Conservation (phyloP, 2,888 invertebrate genomes). For the Neocrepidodera transversa region DNA sequence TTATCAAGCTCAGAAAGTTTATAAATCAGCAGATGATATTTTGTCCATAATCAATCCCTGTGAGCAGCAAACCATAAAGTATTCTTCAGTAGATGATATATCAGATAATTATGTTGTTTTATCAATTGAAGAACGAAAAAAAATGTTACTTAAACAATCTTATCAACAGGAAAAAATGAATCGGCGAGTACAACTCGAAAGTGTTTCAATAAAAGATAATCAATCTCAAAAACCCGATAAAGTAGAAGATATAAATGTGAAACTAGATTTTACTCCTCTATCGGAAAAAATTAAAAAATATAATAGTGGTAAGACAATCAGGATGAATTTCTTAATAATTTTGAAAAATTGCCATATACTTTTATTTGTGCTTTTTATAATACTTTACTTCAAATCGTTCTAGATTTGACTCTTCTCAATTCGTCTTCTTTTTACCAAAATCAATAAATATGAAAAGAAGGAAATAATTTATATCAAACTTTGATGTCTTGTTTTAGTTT, state of each 20-base stretch:
- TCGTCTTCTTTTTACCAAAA: no score
- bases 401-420: no score
- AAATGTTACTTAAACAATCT: conserved; percentile 41
- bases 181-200: conserved; percentile 17
- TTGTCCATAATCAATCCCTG: conserved; percentile 23
- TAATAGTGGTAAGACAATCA: conserved; percentile 34
- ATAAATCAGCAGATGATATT: conserved; percentile 42
- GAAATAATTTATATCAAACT: no score
- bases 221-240: background rate
- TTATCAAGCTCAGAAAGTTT: conserved; percentile 1
- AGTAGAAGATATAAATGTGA: conserved; percentile 6
- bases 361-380: no score
- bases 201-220: conserved; percentile 9
- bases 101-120: conserved; percentile 41
- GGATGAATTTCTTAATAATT: background rate
- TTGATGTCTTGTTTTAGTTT: no score
- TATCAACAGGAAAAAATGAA: conserved; percentile 38
- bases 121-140: conserved; percentile 46
- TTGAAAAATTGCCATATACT: background rate
- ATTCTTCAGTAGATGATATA: conserved; percentile 40
- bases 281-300: conserved; percentile 33
- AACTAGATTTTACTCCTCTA: conserved; percentile 21
- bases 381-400: no score
- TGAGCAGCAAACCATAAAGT: conserved; percentile 26
- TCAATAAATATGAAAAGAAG: no score